These are phyloP conservation scores for Microtus oregoni DNA, from an alignment of 2,113 vertebrate species.

Conservation along the genomic window DNA sequence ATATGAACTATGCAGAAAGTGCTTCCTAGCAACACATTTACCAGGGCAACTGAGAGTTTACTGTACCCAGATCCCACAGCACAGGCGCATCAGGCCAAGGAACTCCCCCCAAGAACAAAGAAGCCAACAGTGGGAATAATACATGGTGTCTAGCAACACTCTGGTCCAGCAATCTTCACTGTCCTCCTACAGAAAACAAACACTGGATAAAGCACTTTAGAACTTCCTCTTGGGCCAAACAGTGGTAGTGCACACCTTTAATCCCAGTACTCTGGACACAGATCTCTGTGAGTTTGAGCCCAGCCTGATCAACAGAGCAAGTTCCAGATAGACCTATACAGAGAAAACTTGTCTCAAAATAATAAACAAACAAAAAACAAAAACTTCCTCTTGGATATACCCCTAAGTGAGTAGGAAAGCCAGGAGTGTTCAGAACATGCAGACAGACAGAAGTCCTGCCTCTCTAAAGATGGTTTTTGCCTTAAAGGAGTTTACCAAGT, in stretches of 20 bases:
- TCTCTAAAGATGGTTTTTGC: neutral
- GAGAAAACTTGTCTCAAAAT: neutral
- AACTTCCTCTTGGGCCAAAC: neutral
- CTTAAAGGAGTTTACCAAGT: slow-evolving; percentile 19
- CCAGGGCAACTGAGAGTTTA: neutral
- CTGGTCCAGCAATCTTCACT: neutral
- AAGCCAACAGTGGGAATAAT: neutral
- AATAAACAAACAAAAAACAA: neutral
- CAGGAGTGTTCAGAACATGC: neutral
- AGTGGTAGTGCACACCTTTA: neutral
- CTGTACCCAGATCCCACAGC: neutral
- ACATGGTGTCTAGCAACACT: neutral
- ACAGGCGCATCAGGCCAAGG: neutral
- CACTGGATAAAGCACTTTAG: neutral
- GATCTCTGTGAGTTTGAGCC: neutral
- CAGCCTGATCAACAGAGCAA: neutral
- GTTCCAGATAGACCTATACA: neutral
- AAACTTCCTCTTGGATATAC: slow-evolving; percentile 13
- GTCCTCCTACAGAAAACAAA: slow-evolving; percentile 1
- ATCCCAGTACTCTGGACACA: neutral
- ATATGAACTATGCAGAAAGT: slow-evolving; percentile 11
- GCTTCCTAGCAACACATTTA: neutral
- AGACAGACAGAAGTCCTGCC: neutral
- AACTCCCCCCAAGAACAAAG: neutral
- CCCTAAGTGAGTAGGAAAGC: neutral